Percentiles rank a stretch among this genome's conserved stretches.
Evolutionary conservation across 2,888 invertebrate genomes (phyloP).

Genomic region (Archips crataeganus): DNA sequence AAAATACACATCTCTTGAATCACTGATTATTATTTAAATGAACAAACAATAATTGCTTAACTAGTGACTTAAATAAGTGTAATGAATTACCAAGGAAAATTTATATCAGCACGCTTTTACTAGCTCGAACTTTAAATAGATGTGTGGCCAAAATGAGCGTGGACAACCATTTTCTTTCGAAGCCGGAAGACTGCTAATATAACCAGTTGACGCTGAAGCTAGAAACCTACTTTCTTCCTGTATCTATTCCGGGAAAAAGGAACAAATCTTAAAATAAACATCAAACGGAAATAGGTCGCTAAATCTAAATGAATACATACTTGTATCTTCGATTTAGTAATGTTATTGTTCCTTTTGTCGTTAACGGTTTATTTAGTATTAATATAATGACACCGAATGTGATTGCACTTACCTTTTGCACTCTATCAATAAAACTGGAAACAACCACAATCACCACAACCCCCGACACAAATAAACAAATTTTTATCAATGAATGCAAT

Average conservation of each 20-base stretch:
- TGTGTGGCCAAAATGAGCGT: not conserved
- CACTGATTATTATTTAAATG: not conserved
- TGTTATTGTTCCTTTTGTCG: conserved; percentile 1
- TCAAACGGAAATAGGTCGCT: conserved; percentile 66
- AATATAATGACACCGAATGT: not conserved
- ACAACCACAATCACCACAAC: conserved; percentile 12
- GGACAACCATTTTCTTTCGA: not conserved
- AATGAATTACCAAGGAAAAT: not conserved
- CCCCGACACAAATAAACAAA: conserved; percentile 37
- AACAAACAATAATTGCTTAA: not conserved
- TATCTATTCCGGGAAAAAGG: conserved; percentile 52
- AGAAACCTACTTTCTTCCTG: conserved; percentile 36
- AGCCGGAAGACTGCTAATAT: conserved; percentile 9
- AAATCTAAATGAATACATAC: conserved; percentile 9
- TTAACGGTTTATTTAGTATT: not conserved
- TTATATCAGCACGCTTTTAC: too few relatives aligned
- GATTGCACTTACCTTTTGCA: conserved; percentile 25
- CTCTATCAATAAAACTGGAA: conserved; percentile 9
- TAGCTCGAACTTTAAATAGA: not conserved
- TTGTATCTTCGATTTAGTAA: conserved; percentile 12
- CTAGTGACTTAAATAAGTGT: not conserved
- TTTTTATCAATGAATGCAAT: conserved; percentile 41
- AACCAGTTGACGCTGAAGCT: conserved; percentile 15
- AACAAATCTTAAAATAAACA: conserved; percentile 71
- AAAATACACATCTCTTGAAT: not conserved